Base-by-base conservation (phyloP, 2,113 vertebrate genomes). In the Sinosuthora webbiana region DNA sequence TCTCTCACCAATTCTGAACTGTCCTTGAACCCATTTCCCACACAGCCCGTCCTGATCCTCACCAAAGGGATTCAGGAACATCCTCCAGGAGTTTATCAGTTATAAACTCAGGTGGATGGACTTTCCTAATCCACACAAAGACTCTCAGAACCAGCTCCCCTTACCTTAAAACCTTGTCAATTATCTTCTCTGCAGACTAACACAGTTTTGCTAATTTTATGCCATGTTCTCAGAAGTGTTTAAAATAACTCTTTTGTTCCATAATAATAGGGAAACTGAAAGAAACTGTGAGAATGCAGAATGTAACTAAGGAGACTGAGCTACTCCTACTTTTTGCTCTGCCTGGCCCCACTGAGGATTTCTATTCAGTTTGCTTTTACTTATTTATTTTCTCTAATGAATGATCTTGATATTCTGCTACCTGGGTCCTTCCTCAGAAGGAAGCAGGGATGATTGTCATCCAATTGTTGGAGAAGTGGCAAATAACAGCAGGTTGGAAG, bases 231-330 rank as follows among this genome's bases (percentile, higher is more conserved):
- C 80, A 83, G 89, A 93, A 87, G 41, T 80, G 39, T 93, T 95
- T 92, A 95, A 97, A 95, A 92, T 95, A 95, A 85, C 88, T 78
- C 77, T 77, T 82, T 96, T 95, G 92, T 96, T 95, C 90, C 83
- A 52, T 35, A 83, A 83, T 90, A 94, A 95, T 76, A 94, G 69
- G 94, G 83, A 89, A 89, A 90, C 63, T 67, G 90, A 93, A 96
- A 92, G 91, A 78, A 90, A 73, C 68, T 50, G 91, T 91, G 73
- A 93, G 87, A 95, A 84, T 83, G 91, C 78, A 92, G 83, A 93
- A 95, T 73, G 94, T 96, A 96, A 95, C 93, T 95, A 96, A 93
- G 94, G 94, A 97, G 88, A 94, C 62, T 79, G 90, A 92, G 80
- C 85, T 90, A 83, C 81, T 95, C 93, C 93, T 90, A 49, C 76